Base-by-base conservation (phyloP, 2,888 invertebrate genomes). In the Escarpia spicata region DNA sequence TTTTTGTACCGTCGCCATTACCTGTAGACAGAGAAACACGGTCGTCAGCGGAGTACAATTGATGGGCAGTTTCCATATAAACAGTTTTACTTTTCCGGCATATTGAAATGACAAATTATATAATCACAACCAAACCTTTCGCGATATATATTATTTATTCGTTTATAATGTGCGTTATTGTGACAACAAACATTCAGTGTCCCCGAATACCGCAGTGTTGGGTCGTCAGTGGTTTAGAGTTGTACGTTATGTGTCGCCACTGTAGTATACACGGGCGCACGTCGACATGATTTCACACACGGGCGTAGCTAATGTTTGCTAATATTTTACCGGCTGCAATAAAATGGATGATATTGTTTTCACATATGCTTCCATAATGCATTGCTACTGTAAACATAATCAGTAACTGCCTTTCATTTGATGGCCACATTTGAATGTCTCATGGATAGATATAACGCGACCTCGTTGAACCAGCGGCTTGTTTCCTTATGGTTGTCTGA, bases 1-100 rank as follows among this genome's bases (percentile, higher is more conserved):
- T 43, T 58, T 90, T 26, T 92, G 92, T 37, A 92, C 90, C 10
- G 43, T n/a, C 31, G 37, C 2, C 52, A 37, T 91, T 37, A 90
- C n/a, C 75, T 75, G 75, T 6, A 75, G n/a, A 19, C 75, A 75
- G 75, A 75, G 75, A 75, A 75, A 75, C 75, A 75, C 26, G 75
- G n/a, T 75, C 75, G 19, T 75, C 19, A 75, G 19, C 6, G 26
- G 19, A 15, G n/a, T 15, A 6, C 6, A 75, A 75, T 26, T 75
- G 6, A 19, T 6, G n/a, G 75, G 19, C 19, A 75, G 1, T 75
- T n/a, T 75, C 75, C 75, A 26, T 75, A 26, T 75, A n/a, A n/a
- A 75, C 19, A 75, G 15, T 26, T 26, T 26, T 3, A 75, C 6
- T 6, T 75, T 6, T 75, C 26, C 1, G 12, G n/a, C 75, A 75